A percentile compares a stretch with the other conserved stretches of the same genome.
These are phyloP conservation scores for Poeciliopsis paucimaculata DNA, from an alignment of 2,797 vertebrate genomes.

Conservation along the genomic window DNA sequence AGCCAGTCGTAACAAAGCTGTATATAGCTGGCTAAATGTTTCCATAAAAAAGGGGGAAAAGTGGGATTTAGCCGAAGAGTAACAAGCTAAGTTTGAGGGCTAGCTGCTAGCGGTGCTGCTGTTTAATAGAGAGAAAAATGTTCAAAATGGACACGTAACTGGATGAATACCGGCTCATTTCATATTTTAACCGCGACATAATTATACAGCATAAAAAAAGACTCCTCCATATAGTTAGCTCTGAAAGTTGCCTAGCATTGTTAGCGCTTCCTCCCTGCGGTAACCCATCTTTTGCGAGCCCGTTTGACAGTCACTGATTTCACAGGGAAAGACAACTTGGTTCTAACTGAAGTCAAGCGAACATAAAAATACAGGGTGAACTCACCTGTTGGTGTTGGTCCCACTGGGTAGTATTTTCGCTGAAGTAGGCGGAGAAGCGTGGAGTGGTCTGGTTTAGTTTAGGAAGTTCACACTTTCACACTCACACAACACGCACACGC, in stretches of 20 bases:
- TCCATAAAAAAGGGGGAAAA: not conserved
- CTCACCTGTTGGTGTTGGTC: slow-evolving; percentile 53
- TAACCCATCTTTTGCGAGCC: slow-evolving; percentile 56
- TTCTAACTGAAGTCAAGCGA: slow-evolving; percentile 23
- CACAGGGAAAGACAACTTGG: slow-evolving; percentile 29
- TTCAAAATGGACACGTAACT: not conserved
- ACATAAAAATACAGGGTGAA: slow-evolving; percentile 10
- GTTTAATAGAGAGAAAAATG: not conserved
- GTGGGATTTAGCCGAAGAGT: slow-evolving; percentile 8
- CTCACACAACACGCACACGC: slow-evolving; percentile 5
- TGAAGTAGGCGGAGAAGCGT: slow-evolving; percentile 15
- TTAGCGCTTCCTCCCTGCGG: slow-evolving; percentile 54
- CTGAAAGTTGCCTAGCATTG: slow-evolving; percentile 39
- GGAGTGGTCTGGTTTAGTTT: not conserved
- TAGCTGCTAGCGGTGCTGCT: slow-evolving; percentile 17
- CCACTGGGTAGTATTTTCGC: slow-evolving; percentile 4
- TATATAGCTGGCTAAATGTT: not conserved
- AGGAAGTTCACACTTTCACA: slow-evolving; percentile 16
- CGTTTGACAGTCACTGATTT: slow-evolving; percentile 61
- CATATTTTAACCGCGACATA: not conserved
- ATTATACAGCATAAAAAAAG: not conserved
- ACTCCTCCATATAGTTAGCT: not conserved
- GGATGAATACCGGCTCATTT: not conserved
- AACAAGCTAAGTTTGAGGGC: slow-evolving; percentile 44
- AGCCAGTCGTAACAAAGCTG: not conserved